Evolutionary conservation across 1,140 invertebrate species (phyloP).

Genomic region (Formica exsecta): DNA sequence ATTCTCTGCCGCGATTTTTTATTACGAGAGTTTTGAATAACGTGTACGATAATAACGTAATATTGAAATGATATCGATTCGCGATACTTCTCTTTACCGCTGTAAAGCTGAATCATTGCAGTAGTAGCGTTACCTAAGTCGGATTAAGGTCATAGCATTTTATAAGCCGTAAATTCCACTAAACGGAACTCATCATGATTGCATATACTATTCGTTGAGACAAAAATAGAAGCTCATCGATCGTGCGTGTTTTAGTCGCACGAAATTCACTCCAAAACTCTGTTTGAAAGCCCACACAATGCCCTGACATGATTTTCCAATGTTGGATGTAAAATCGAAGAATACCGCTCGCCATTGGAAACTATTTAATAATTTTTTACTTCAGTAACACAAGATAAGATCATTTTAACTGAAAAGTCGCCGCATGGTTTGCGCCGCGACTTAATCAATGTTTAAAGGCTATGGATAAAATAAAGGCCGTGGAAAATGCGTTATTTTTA

Average conservation of each 20-base stretch:
- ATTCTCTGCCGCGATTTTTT: not conserved
- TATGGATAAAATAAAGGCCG: conserved; percentile 54
- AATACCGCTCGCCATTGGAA: conserved; percentile 24
- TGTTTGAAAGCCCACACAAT: conserved; percentile 14
- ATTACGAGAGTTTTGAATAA: not conserved
- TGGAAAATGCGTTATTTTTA: conserved; percentile 29
- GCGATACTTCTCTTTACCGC: not conserved
- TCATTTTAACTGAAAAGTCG: conserved; percentile 40
- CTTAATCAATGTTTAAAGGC: conserved; percentile 22
- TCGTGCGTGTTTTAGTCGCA: conserved; percentile 74
- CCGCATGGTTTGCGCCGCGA: not conserved
- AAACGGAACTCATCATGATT: conserved; percentile 71
- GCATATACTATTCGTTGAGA: conserved; percentile 57
- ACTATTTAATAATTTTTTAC: conserved; percentile 33
- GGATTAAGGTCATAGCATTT: conserved; percentile 75
- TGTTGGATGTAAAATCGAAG: not conserved
- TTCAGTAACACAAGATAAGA: conserved; percentile 10
- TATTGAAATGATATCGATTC: conserved; percentile 40
- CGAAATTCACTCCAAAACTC: conserved; percentile 5
- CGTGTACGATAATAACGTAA: conserved; percentile 11
- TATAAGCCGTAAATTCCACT: conserved; percentile 71
- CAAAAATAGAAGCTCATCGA: conserved; percentile 80
- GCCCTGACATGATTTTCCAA: not conserved
- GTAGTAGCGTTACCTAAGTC: not conserved
- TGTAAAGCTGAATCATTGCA: conserved; percentile 37